phyloP scores from a whole-genome alignment of 1,140 invertebrate species.

The Caenorhabditis latens region DNA sequence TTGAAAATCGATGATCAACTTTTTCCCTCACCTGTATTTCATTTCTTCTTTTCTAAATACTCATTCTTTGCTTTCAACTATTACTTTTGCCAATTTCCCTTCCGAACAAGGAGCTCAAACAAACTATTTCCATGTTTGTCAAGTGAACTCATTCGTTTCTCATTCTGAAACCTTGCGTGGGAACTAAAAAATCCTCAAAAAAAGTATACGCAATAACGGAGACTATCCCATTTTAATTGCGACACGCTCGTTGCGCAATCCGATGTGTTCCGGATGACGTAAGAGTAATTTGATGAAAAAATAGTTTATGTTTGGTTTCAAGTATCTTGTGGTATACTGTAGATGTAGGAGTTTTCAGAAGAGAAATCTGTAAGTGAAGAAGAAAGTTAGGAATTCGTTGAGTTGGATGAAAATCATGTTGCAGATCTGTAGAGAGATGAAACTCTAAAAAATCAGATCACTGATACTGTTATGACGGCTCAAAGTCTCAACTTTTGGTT shows the following conservation, averaged over 20 bases:
- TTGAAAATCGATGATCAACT: conserved; percentile 39
- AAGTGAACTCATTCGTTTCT: background rate
- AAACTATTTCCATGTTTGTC: conserved; percentile 22
- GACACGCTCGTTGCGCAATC: background rate
- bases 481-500: too few relatives aligned
- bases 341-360: too few relatives aligned
- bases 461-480: too few relatives aligned
- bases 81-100: conserved; percentile 1
- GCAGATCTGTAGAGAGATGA: too few relatives aligned
- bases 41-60: too few relatives aligned
- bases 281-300: background rate
- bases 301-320: background rate
- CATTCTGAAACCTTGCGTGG: background rate
- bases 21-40: background rate
- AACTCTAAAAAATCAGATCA: too few relatives aligned
- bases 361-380: too few relatives aligned
- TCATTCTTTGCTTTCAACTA: conserved; percentile 1
- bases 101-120: conserved; percentile 21
- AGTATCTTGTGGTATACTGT: too few relatives aligned
- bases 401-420: too few relatives aligned
- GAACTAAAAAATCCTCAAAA: background rate
- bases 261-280: conserved; percentile 2
- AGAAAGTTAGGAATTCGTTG: too few relatives aligned
- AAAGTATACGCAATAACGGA: too few relatives aligned
- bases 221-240: background rate